Percentiles rank a stretch among this genome's conserved stretches.
phyloP scores from a whole-genome alignment of 2,797 vertebrate species.

The Crenichthys baileyi region DNA sequence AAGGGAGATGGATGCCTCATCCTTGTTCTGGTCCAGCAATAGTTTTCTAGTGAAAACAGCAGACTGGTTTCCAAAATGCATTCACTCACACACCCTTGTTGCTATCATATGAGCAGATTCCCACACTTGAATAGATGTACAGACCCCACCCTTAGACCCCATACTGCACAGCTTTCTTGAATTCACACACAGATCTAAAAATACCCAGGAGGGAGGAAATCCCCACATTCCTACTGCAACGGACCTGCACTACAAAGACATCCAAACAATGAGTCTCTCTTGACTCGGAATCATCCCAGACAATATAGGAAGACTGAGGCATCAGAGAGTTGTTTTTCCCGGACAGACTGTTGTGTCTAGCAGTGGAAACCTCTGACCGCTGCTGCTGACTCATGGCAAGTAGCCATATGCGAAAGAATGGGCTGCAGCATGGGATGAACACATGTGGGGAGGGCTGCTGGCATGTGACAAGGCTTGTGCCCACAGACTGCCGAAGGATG shows the following conservation, averaged over 20 bases:
- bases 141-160: slow-evolving; percentile 67
- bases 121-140: slow-evolving; percentile 57
- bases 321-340: slow-evolving; percentile 79
- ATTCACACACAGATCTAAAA: slow-evolving; percentile 80
- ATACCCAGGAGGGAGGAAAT: slow-evolving; percentile 78
- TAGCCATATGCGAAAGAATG: slow-evolving; percentile 75
- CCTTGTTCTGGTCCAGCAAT: neutral
- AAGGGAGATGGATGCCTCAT: neutral
- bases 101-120: slow-evolving; percentile 57
- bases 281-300: slow-evolving; percentile 82
- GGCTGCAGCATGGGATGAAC: slow-evolving; percentile 65
- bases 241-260: slow-evolving; percentile 80
- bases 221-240: slow-evolving; percentile 74
- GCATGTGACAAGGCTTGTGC: slow-evolving; percentile 21
- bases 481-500: neutral
- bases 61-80: slow-evolving; percentile 6
- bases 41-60: slow-evolving; percentile 14
- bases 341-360: slow-evolving; percentile 84
- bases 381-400: slow-evolving; percentile 71
- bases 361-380: slow-evolving; percentile 74
- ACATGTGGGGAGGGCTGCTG: slow-evolving; percentile 49
- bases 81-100: slow-evolving; percentile 36
- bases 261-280: slow-evolving; percentile 79
- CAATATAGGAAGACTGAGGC: slow-evolving; percentile 80
- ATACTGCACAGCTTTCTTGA: slow-evolving; percentile 65